phyloP scores from a whole-genome alignment of 2,797 vertebrate genomes.

The Malacoctenus gilli region DNA sequence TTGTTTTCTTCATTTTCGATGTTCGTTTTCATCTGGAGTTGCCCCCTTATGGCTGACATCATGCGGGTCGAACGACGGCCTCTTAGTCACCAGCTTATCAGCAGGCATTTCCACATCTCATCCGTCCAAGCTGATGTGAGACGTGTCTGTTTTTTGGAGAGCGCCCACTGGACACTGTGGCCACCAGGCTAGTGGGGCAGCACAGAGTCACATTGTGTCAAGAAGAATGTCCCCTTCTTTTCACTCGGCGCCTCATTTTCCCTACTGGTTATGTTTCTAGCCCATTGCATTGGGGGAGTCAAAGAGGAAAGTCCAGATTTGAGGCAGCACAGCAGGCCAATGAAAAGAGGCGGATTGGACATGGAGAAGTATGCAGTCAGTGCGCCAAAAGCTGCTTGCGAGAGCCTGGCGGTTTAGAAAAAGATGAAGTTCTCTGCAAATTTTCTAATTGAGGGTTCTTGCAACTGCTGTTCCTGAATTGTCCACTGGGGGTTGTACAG shows the following conservation, averaged over 20 bases:
- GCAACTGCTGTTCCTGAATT: too few relatives aligned
- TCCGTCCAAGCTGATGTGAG: constrained; percentile 51
- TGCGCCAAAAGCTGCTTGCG: too few relatives aligned
- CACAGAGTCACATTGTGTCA: constrained; percentile 65
- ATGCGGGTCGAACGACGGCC: constrained; percentile 42
- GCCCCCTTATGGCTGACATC: constrained; percentile 38
- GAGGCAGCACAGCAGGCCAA: not conserved
- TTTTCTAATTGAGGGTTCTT: too few relatives aligned
- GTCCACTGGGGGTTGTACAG: too few relatives aligned
- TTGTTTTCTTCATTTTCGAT: too few relatives aligned
- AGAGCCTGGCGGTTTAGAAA: too few relatives aligned
- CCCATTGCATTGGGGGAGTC: not conserved
- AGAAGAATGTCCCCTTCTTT: constrained; percentile 47
- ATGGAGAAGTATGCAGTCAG: too few relatives aligned
- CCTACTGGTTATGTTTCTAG: constrained; percentile 9
- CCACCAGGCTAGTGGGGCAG: constrained; percentile 18
- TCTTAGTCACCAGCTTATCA: constrained; percentile 61
- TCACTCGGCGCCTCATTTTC: constrained; percentile 10
- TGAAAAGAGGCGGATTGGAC: not conserved
- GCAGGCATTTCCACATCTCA: constrained; percentile 74
- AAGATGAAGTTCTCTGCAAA: too few relatives aligned
- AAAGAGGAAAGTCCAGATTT: not conserved
- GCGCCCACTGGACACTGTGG: constrained; percentile 40
- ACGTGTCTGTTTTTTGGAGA: constrained; percentile 48
- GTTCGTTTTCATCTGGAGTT: not conserved